phyloP scores from a whole-genome alignment of 2,888 invertebrate species.

The Drosophila imparisetae region DNA sequence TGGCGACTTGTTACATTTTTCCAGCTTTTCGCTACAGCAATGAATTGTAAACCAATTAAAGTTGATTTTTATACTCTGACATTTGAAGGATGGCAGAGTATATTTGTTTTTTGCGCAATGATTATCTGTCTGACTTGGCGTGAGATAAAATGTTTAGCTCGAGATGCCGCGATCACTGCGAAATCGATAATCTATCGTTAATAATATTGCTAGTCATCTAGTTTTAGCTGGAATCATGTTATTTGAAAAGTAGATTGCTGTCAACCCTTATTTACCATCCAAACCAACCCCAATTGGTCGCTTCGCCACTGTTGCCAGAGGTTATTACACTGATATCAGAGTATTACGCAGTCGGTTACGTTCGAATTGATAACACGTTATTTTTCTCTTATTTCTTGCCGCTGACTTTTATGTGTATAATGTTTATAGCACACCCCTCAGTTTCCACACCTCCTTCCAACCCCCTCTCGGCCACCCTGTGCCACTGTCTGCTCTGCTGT shows the following conservation, averaged over 20 bases:
- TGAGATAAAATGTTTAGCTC: background rate
- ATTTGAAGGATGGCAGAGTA: background rate
- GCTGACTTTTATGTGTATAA: conserved; percentile 18
- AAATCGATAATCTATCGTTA: background rate
- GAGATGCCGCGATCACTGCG: background rate
- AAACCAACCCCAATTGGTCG: background rate
- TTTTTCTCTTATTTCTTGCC: conserved; percentile 14
- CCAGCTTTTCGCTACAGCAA: conserved; percentile 68
- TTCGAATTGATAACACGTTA: background rate
- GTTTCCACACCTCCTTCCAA: conserved; percentile 7
- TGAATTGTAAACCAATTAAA: conserved; percentile 80
- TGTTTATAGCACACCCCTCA: conserved; percentile 33
- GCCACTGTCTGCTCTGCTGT: conserved; percentile 7
- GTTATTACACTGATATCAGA: background rate
- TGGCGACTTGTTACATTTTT: conserved; percentile 72
- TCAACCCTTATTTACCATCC: background rate
- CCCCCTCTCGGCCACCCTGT: no score
- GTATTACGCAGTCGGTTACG: background rate
- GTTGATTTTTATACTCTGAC: conserved; percentile 52
- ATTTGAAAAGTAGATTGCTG: background rate
- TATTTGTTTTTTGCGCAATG: background rate
- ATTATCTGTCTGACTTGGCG: background rate
- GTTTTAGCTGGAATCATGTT: background rate
- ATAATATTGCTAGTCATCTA: background rate
- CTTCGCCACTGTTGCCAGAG: background rate